Conservation (phyloP, 2,888 invertebrate genomes). For the Drosophila tanythrix region DNA sequence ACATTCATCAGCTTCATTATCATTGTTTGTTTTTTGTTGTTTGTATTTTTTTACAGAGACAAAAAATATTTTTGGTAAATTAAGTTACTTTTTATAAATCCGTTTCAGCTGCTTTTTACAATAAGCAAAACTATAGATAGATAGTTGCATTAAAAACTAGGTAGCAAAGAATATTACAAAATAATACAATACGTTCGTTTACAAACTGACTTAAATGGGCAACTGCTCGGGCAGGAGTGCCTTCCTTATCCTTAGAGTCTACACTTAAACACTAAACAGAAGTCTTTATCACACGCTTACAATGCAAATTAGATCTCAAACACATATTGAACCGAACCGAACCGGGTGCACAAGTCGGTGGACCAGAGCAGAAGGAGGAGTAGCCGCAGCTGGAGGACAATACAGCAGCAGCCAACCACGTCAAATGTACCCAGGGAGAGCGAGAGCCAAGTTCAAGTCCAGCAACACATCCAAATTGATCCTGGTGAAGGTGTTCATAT, state of each 20-base stretch:
- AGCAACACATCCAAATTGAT: slow-evolving; percentile 56
- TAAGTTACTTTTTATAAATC: slow-evolving; percentile 81
- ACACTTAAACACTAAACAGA: slow-evolving; percentile 69
- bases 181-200: slow-evolving; percentile 80
- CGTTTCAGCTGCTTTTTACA: slow-evolving; percentile 69
- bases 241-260: slow-evolving; percentile 41
- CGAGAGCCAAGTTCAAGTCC: slow-evolving; percentile 40
- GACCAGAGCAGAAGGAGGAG: slow-evolving; percentile 78
- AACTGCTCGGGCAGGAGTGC: slow-evolving; percentile 34
- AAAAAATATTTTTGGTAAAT: slow-evolving; percentile 76
- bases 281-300: slow-evolving; percentile 79
- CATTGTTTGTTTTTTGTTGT: slow-evolving; percentile 23
- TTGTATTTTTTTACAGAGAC: slow-evolving; percentile 60
- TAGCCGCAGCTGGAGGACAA: slow-evolving; percentile 78
- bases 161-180: slow-evolving; percentile 72
- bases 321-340: slow-evolving; percentile 37
- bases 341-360: slow-evolving; percentile 77
- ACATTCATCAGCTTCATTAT: slow-evolving; percentile 66
- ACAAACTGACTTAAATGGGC: slow-evolving; percentile 79
- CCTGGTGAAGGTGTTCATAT: slow-evolving; percentile 35
- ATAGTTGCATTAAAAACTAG: slow-evolving; percentile 60
- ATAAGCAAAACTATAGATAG: slow-evolving; percentile 60
- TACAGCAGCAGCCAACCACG: slow-evolving; percentile 76
- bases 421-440: slow-evolving; percentile 50
- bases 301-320: slow-evolving; percentile 49